Evolutionary conservation across 1,140 invertebrate genomes (phyloP), one percentile per base, ranked within the genome.

Genomic region (Dermatophagoides farinae): DNA sequence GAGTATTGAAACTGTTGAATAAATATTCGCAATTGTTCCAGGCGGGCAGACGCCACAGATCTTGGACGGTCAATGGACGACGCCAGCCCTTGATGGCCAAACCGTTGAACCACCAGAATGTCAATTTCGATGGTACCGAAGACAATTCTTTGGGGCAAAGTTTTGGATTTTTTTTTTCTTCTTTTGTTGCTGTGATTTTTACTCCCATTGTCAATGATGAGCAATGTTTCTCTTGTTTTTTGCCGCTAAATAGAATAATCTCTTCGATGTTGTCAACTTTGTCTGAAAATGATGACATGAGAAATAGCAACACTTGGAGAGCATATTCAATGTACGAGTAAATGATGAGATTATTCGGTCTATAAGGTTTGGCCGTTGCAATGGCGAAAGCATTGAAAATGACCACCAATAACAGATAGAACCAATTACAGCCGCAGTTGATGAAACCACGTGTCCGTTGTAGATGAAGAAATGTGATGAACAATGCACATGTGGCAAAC

Each of bases 31-130:
- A 84, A 41, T 79, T 81, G 70, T 97, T 87, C 65, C 82, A 80
- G 1, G 82, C 79, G 66, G 88, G 86, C 69, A 98, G 78, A 39
- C 84, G 81, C 91, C 91, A 98, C 0, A 97, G 71, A 72, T 97
- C 88, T 23, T 77, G 75, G 44, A 79, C 77, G 65, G 84, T 83
- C 23, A 97, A 72, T 14, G 87, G 84, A 64, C 82, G 81, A 63
- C 79, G 80, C 71, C 84, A 95, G 0, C 91, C 91, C 62, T 79
- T 80, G 73, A 85, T 81, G 1, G 86, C 83, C 65, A 93, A 60
- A 25, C 72, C 62, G 71, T 90, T 85, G 71, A 97, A 93, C 93
- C 93, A 98, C 59, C 82, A 79, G 71, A 91, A 97, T 0, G 85
- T 79, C 4, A 97, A 72, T 53, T 80, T 79, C n/a, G 88, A 91